Base-by-base conservation (phyloP, 2,113 vertebrate species). In the Beaufortia kweichowensis region DNA sequence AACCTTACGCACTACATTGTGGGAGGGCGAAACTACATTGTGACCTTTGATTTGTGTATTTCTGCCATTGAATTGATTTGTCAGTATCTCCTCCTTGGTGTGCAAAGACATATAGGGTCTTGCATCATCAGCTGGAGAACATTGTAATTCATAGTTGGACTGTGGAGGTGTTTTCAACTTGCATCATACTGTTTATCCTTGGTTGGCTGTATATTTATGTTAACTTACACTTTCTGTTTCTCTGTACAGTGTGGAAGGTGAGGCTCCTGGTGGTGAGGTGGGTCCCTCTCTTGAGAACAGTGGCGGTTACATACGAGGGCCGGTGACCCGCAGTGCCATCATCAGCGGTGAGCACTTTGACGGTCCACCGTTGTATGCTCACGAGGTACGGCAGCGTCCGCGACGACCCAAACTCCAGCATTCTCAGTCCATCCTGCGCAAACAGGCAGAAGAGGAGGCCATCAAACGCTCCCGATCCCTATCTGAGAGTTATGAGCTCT, bases 401-500 rank as follows among this genome's bases (percentile, higher is more conserved):
- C 89, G 93, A 48, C 82, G 91, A 75, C 90, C 91, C 2, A 94
- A 94, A 79, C 95, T 99, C 43, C 97, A 98, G 88, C 97, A 98
- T 84, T 98, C 96, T 0, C 91, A 96, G 57, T 98, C 97, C 77
- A 95, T 99, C 84, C 92, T 98, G 69, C 93, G 97, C 41, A 98
- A 98, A 85, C 97, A 98, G 86, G 97, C 97, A 0, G 97, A 99
- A 85, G 96, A 99, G 73, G 97, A 99, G 78, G 97, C 97, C 81
- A 98, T 98, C 90, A 99, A 98, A 88, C 92, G 97, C 77, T 98
- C 97, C 0, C 88, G 96, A 70, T 99, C 97, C 0, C 94, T 98
- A 71, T 98, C 97, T 0, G 97, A 98, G 91, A 98, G 96, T 93
- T 99, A 99, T 93, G 97, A 99, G 90, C 95, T 99, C 90, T 99